Evolutionary conservation across 2,797 vertebrate genomes (phyloP), one percentile per base, ranked within the genome.

Genomic region (Schizopygopsis pylzovi): DNA sequence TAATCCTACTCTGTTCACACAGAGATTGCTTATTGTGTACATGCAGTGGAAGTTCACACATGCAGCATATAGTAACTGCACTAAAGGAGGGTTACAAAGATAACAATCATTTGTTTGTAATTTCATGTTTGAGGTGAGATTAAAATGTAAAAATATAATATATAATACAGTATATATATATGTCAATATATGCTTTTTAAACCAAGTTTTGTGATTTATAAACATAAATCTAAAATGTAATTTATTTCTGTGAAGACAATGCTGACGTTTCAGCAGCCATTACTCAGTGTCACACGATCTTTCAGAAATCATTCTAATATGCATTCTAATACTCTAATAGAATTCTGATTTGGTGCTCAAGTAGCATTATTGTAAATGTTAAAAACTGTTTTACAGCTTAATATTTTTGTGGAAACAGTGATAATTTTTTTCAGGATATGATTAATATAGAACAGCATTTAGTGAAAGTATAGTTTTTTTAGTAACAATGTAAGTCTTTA

Each of bases 1-100:
- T 81, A 68, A 81, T 81, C 63, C 78, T 33, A 11, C 28, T 49
- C 28, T 81, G 63, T 81, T 81, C 28, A 37, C 63, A 28, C 61
- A 25, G 59, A 70, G 45, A 68, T 68, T 39, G 63, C 5, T n/a
- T 67, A 22, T 67, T 65, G 63, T 65, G 25, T 47, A 81, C 45
- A 67, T 37, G 43, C 59, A 52, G 63, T 81, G 33, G 33, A 75
- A 61, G 39, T 15, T 79, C 39, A 61, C 77, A 56, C 37, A 41
- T 16, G 52, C 12, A 59, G 22, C 25, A 76, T 49, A 49, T 16
- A 56, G 15, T 49, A 49, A 18, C 45, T 54, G 28, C 47, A 76
- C 28, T 25, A 43, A 18, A 61, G 12, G 7, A 25, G 37, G 39
- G 1, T 56, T 61, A 25, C 76, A 79, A 59, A 43, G 16, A 76